Evolutionary conservation across 2,888 invertebrate genomes (phyloP), one percentile per base, ranked within the genome.

Genomic region (Campoplex nolae): DNA sequence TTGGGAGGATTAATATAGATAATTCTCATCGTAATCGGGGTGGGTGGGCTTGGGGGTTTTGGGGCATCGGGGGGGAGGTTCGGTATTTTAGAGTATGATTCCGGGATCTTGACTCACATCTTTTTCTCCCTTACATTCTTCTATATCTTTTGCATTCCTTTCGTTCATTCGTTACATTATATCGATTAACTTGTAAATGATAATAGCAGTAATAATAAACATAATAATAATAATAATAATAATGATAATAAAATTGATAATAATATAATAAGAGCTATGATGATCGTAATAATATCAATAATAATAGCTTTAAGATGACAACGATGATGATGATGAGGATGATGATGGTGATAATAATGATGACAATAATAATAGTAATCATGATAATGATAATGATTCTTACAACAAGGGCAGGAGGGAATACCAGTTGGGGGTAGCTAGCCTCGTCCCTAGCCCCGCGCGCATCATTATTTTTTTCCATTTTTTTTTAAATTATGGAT

Each of bases 361-460:
- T 76, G 32, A 8, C 62, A 42, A 62, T 67, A 38, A 67, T 67
- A 51, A 23, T 77, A 32, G 56, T 73, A n/a, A 65, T 54, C 3
- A 67, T 68, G 23, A 74, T 74, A 68, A 82, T 65, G n/a, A 78
- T 77, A 18, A 82, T 82, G 54, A 78, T 73, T 85, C 62, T 84
- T 81, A 86, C 28, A 70, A 70, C 51, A 81, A 70, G 76, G 81
- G 32, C 51, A 76, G 58, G 77, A 82, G 79, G 80, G 79, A 75
- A 87, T 82, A 76, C 84, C 84, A 87, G 81, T 83, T 80, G 80
- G 54, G 82, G 93, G 93, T 94, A 92, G 93, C 94, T 94, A 94
- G 93, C 93, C 93, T 94, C 94, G 94, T 93, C 93, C 88, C 94
- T 92, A 94, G 94, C 94, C 94, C 94, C 94, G 94, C 91, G 92